phyloP scores from a whole-genome alignment of 2,888 invertebrate species.

The Yponomeuta sedellus region DNA sequence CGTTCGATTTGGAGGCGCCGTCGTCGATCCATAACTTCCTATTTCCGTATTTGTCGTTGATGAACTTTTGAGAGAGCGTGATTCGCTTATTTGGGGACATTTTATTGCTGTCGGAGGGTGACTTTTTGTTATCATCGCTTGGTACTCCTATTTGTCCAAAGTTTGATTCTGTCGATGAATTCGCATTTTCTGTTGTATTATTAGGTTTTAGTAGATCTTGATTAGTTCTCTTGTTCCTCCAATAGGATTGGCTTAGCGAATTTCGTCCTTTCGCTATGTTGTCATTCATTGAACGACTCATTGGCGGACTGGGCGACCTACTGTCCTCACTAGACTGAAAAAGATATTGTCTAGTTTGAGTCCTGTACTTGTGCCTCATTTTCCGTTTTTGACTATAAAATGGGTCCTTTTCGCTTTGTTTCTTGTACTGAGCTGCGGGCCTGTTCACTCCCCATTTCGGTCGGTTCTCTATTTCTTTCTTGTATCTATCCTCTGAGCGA shows the following conservation, averaged over 20 bases:
- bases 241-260: conserved; percentile 69
- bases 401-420: conserved; percentile 93
- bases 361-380: conserved; percentile 79
- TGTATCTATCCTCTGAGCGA: conserved; percentile 71
- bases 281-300: conserved; percentile 46
- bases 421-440: conserved; percentile 88
- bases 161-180: conserved; percentile 71
- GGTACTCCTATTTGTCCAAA: not conserved
- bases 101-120: conserved; percentile 43
- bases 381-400: conserved; percentile 85
- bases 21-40: conserved; percentile 68
- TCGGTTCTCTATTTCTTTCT: conserved; percentile 78
- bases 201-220: conserved; percentile 61
- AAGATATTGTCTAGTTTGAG: conserved; percentile 71
- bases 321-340: conserved; percentile 80
- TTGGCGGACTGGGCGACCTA: conserved; percentile 74
- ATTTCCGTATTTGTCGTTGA: conserved; percentile 72
- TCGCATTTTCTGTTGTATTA: conserved; percentile 42
- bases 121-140: conserved; percentile 41
- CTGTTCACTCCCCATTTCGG: conserved; percentile 86
- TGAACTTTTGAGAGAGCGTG: conserved; percentile 70
- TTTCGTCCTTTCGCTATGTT: conserved; percentile 55
- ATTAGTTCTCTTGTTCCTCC: conserved; percentile 64
- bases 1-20: conserved; percentile 45
- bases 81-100: conserved; percentile 54